These are phyloP conservation scores for Acridotheres tristis DNA, from an alignment of 2,797 vertebrate species.

Conservation along the genomic window DNA sequence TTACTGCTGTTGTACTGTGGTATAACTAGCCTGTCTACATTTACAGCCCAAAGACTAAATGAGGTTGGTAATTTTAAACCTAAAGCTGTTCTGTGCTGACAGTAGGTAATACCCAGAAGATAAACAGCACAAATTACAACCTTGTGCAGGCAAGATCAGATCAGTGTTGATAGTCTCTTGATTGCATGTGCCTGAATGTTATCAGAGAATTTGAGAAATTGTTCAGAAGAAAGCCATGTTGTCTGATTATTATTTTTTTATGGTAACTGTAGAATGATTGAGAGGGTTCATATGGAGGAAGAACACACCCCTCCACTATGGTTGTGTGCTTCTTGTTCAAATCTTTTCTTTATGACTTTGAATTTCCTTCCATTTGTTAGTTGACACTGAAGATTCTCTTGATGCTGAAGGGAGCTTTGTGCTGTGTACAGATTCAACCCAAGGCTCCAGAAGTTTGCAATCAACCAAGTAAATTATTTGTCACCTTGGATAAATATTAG, in stretches of 20 bases:
- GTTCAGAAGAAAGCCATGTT: neutral
- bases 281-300: neutral
- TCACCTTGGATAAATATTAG: conserved; percentile 34
- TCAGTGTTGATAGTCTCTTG: neutral
- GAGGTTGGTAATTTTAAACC: neutral
- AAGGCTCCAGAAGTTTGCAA: neutral
- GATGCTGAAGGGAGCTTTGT: neutral
- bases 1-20: neutral
- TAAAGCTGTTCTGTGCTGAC: neutral
- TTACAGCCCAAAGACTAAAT: neutral
- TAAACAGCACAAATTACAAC: neutral
- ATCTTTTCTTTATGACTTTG: neutral
- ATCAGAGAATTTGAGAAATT: neutral
- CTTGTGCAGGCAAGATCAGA: neutral
- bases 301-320: neutral
- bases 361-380: neutral
- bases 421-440: neutral
- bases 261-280: neutral
- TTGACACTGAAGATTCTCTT: neutral
- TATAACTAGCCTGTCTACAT: neutral
- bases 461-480: conserved; percentile 5
- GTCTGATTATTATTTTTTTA: neutral
- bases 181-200: neutral
- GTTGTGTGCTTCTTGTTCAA: neutral
- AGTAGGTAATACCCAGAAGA: neutral